Evolutionary conservation across 2,797 vertebrate genomes (phyloP).

Genomic region (Ctenosaura bakeri): DNA sequence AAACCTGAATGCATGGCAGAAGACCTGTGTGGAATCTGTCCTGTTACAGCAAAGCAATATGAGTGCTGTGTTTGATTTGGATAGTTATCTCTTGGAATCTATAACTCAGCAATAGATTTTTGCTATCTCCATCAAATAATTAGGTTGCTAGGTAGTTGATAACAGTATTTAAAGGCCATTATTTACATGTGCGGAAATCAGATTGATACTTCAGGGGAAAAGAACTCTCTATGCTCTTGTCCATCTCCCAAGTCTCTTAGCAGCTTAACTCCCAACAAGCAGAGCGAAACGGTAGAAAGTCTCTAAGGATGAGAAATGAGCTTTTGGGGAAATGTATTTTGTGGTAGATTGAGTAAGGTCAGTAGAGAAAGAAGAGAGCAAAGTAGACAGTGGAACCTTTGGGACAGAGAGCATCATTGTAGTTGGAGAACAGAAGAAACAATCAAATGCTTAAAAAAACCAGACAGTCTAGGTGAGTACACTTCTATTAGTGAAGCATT

Average conservation of each 20-base stretch:
- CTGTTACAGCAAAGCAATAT: background rate
- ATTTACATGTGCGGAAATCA: background rate
- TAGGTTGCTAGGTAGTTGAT: background rate
- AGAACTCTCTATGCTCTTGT: background rate
- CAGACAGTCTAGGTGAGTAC: background rate
- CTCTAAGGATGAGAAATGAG: background rate
- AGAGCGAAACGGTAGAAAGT: background rate
- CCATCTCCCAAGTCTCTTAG: background rate
- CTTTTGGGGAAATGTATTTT: background rate
- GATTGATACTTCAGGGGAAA: constrained; percentile 6
- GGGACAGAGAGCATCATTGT: background rate
- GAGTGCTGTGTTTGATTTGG: background rate
- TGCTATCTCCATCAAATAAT: background rate
- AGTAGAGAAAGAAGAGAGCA: background rate
- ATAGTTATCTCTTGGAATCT: background rate
- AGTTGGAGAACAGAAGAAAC: background rate
- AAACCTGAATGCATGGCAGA: background rate
- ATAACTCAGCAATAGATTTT: background rate
- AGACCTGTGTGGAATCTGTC: background rate
- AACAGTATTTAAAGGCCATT: background rate
- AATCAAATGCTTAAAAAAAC: background rate
- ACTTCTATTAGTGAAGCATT: background rate
- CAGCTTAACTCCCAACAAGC: constrained; percentile 1
- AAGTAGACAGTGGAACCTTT: background rate
- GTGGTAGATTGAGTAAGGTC: background rate